A percentile compares a stretch with the other conserved stretches of the same genome.
phyloP scores from a whole-genome alignment of 2,797 vertebrate genomes.

The Holocentrus rufus region DNA sequence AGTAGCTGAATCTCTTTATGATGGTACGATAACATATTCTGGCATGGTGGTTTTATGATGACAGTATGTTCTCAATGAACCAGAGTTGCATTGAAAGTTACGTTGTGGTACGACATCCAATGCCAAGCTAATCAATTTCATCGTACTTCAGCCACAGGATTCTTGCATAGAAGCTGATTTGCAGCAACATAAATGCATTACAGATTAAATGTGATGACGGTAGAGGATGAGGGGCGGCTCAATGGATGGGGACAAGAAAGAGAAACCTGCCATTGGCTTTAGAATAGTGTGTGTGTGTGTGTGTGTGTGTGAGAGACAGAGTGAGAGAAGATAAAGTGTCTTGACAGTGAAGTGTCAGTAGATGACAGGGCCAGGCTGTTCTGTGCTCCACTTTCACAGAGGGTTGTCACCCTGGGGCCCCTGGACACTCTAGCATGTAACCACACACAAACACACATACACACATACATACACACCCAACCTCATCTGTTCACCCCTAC shows the following conservation, averaged over 20 bases:
- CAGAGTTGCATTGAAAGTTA: too few species aligned
- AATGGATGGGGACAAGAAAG: background rate
- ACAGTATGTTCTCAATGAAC: too few species aligned
- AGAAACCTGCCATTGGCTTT: background rate
- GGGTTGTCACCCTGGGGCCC: conserved; percentile 45
- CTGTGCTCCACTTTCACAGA: conserved; percentile 60
- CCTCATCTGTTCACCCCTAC: conserved; percentile 71
- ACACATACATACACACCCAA: conserved; percentile 12
- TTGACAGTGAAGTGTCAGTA: conserved; percentile 65
- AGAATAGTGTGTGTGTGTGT: conserved; percentile 4
- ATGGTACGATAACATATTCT: too few species aligned
- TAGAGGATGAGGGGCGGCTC: background rate
- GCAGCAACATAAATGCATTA: too few species aligned
- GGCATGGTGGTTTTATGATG: too few species aligned
- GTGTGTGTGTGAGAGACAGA: conserved; percentile 13
- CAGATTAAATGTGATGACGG: background rate
- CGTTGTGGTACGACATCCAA: too few species aligned
- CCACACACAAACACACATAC: conserved; percentile 2
- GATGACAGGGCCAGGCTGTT: conserved; percentile 49
- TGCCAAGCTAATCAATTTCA: too few species aligned
- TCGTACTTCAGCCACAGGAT: too few species aligned
- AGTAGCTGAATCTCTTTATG: too few species aligned
- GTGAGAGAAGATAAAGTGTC: conserved; percentile 8
- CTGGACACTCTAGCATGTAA: conserved; percentile 7
- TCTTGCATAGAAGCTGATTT: too few species aligned